These are phyloP conservation scores for Sphenodon punctatus DNA, from an alignment of 2,797 vertebrate genomes.

Conservation along the genomic window DNA sequence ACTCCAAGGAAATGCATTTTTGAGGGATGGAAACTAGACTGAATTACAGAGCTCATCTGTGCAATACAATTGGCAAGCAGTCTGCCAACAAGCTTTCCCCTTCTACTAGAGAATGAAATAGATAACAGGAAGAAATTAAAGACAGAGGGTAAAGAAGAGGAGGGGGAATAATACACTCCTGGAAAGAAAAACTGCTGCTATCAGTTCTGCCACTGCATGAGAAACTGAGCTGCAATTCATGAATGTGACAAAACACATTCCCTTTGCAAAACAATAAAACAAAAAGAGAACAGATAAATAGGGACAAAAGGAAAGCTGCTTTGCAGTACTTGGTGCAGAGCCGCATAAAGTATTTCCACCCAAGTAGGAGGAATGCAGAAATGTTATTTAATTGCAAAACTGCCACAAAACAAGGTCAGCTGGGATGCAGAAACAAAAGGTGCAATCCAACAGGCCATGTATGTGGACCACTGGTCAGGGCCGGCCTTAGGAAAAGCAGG, in stretches of 20 bases:
- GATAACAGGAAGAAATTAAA: constrained; percentile 26
- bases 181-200: constrained; percentile 39
- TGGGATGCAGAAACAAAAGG: neutral
- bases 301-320: neutral
- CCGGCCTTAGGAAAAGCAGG: no score
- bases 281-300: constrained; percentile 13
- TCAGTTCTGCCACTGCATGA: constrained; percentile 39
- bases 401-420: neutral
- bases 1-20: neutral
- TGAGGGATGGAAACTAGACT: constrained; percentile 11
- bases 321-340: neutral
- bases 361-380: neutral
- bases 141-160: neutral
- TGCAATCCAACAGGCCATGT: no score
- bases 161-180: constrained; percentile 21
- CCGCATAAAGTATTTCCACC: neutral
- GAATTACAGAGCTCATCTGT: constrained; percentile 24
- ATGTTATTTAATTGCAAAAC: neutral
- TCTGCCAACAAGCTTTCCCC: constrained; percentile 19
- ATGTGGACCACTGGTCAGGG: no score
- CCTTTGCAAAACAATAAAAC: constrained; percentile 37
- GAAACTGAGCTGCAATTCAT: constrained; percentile 58
- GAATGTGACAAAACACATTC: constrained; percentile 39
- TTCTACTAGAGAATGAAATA: constrained; percentile 12
- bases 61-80: constrained; percentile 23